Conservation (phyloP, 2,888 invertebrate species). For the Pandemis heparana region DNA sequence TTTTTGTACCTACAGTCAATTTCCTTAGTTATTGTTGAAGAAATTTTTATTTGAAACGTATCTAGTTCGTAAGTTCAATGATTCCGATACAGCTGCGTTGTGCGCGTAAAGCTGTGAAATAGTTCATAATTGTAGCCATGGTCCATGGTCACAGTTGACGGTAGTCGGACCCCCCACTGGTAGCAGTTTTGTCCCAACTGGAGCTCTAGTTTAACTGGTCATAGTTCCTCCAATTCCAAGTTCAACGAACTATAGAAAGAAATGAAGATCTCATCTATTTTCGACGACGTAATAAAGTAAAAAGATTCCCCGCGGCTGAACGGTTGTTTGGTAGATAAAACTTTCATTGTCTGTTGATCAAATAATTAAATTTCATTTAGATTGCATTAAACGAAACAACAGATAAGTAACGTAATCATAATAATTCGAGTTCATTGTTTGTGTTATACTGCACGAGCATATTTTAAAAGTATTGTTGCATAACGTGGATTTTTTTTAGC, state of each 20-base stretch:
- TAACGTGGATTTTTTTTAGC: neutral
- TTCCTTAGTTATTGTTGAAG: neutral
- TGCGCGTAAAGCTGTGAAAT: slow-evolving; percentile 41
- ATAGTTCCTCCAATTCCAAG: slow-evolving; percentile 9
- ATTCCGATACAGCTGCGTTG: slow-evolving; percentile 20
- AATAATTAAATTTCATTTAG: slow-evolving; percentile 37
- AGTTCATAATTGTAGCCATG: slow-evolving; percentile 35
- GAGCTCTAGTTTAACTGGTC: slow-evolving; percentile 26
- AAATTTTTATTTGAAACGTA: neutral
- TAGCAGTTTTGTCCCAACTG: neutral
- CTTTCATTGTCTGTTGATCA: slow-evolving; percentile 33
- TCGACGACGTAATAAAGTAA: slow-evolving; percentile 28
- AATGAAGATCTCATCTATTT: slow-evolving; percentile 41
- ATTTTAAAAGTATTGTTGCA: neutral
- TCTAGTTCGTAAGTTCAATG: slow-evolving; percentile 9
- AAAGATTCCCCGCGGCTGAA: slow-evolving; percentile 24
- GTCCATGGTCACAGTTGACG: slow-evolving; percentile 30
- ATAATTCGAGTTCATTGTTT: slow-evolving; percentile 7
- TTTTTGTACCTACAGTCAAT: no score
- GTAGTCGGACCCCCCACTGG: slow-evolving; percentile 6
- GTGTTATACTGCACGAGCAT: neutral
- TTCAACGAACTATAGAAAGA: slow-evolving; percentile 37
- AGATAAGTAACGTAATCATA: slow-evolving; percentile 8
- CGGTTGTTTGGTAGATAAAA: slow-evolving; percentile 32
- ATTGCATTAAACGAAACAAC: slow-evolving; percentile 23